Base-by-base conservation (phyloP, 2,797 vertebrate genomes). In the Platyrinchus mystaceus region DNA sequence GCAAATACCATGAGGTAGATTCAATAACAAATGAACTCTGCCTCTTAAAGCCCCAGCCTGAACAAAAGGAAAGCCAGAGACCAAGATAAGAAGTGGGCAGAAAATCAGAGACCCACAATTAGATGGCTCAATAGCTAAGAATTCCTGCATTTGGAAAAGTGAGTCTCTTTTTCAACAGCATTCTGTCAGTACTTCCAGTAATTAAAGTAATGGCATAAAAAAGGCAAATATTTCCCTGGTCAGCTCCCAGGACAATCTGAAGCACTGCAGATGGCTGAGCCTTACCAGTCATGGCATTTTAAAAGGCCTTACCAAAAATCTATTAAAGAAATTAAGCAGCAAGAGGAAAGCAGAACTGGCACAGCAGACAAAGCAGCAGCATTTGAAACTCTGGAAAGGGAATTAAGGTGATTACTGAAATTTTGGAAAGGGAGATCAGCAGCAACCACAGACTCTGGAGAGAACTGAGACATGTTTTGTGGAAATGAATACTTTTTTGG, bases 401-500 rank as follows among this genome's bases (percentile, higher is more conserved):
- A 62, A 63, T 32, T 69, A 30, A 62, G 28, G 53, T 14, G 26
- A 60, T 58, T 27, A 26, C 15, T 79, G 46, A 32, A 19, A 56
- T 37, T 47, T 28, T 60, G 14, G 39, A 76, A 84, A 70, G 23
- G 15, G 26, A 60, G 23, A 43, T 34, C 13, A 44, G 28, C 44
- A 92, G n/a, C 49, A 90, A 21, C 27, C 27, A 23, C 32, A 47
- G n/a, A 70, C 21, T 6, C 20, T 30, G 10, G 14, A 39, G 41
- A 68, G 19, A 47, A 39, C 0, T 4, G 22, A 58, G 28, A 36
- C 1, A 6, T 1, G 0, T 36, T 53, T 55, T 16, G 26, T 50
- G 55, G 19, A 43, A 36, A 17, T 20, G 3, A 41, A 16, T 36
- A 14, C n/a, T n/a, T 3, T 4, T 46, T 11, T n/a, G 46, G 24